Evolutionary conservation across 2,797 vertebrate genomes (phyloP).

Genomic region (Catamblyrhynchus diadema): DNA sequence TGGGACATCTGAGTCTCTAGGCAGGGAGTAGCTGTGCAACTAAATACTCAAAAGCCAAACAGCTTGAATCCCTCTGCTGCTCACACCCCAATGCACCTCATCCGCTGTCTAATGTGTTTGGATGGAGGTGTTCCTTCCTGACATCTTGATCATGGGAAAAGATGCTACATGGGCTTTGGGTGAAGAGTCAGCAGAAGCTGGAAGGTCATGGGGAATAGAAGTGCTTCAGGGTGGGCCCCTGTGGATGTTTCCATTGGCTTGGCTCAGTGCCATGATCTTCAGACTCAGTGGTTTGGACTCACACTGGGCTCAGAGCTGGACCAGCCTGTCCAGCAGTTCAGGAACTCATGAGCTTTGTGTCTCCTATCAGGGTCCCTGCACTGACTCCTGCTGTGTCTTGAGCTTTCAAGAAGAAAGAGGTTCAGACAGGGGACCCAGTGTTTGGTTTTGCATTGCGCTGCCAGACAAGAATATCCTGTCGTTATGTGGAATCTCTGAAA

Average conservation of each 20-base stretch:
- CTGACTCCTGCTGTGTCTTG: background rate
- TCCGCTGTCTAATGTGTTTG: background rate
- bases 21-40: background rate
- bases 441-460: background rate
- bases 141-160: background rate
- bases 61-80: background rate
- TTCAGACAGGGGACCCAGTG: background rate
- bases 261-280: background rate
- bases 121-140: background rate
- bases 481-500: background rate
- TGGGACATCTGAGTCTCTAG: background rate
- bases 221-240: background rate
- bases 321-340: background rate
- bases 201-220: background rate
- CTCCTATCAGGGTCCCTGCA: background rate
- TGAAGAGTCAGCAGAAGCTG: background rate
- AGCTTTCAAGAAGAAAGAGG: background rate
- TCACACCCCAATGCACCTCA: fast-evolving
- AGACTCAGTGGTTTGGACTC: background rate
- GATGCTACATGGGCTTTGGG: background rate
- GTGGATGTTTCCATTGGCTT: background rate
- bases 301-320: background rate
- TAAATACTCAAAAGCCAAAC: background rate
- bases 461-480: background rate
- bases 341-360: background rate